Percentiles rank a stretch among this genome's conserved stretches.
phyloP scores from a whole-genome alignment of 2,113 vertebrate species.

The Melanocharis versteri region DNA sequence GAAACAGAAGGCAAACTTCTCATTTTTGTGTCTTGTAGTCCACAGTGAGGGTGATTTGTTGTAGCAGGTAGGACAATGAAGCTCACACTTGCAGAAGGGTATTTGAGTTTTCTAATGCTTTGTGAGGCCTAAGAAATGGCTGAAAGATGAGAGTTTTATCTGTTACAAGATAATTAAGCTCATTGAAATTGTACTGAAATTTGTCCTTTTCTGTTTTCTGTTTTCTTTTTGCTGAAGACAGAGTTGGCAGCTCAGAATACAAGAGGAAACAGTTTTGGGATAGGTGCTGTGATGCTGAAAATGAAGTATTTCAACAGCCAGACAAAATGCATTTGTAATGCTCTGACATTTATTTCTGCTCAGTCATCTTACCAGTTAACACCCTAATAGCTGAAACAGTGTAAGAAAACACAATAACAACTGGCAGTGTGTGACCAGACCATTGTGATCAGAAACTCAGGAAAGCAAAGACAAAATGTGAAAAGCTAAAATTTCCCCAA shows the following conservation, averaged over 20 bases:
- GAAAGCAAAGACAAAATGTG: background rate
- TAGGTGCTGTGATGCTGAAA: background rate
- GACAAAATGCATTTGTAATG: background rate
- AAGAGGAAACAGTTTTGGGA: background rate
- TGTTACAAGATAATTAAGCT: background rate
- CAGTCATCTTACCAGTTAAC: background rate
- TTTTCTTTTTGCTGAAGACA: background rate
- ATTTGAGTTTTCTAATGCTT: background rate
- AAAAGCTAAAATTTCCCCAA: background rate
- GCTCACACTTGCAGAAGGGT: background rate
- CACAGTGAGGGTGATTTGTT: background rate
- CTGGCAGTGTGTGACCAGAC: background rate
- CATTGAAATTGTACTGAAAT: background rate
- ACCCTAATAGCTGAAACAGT: background rate
- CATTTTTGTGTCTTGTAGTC: background rate
- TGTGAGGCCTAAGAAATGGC: background rate
- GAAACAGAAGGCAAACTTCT: background rate
- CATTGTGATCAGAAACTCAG: background rate
- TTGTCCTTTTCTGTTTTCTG: background rate
- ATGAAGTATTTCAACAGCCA: background rate
- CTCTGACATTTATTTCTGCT: constrained; percentile 4
- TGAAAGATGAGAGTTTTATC: background rate
- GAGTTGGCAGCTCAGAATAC: background rate
- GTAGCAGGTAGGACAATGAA: background rate
- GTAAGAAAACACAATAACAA: background rate